These are phyloP conservation scores for Danaus chrysippus DNA, from an alignment of 2,888 invertebrate species.

Conservation along the genomic window DNA sequence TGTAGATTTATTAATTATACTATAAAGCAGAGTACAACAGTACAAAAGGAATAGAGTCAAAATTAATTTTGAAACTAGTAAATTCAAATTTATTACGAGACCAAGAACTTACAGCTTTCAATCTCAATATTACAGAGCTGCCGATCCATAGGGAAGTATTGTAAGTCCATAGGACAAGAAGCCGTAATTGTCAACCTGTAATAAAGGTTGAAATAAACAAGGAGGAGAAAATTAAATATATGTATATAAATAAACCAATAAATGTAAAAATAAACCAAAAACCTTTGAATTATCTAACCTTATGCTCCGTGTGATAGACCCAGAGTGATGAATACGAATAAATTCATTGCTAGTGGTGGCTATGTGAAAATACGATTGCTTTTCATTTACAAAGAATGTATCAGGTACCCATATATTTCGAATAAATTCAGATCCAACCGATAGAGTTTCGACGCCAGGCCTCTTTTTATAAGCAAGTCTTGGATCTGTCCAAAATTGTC, in stretches of 20 bases:
- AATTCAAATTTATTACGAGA: not conserved
- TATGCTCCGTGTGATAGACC: constrained; percentile 96
- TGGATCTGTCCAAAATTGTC: constrained; percentile 98
- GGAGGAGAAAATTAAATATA: too few relatives aligned
- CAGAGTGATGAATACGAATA: constrained; percentile 96
- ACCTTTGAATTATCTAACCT: constrained; percentile 81
- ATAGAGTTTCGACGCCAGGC: constrained; percentile 92
- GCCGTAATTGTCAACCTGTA: constrained; percentile 95
- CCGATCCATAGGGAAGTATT: constrained; percentile 97
- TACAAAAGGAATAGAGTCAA: constrained; percentile 13
- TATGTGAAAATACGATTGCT: constrained; percentile 99
- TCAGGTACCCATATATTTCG: constrained; percentile 99
- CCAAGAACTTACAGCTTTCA: constrained; percentile 94
- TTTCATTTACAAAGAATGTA: constrained; percentile 99
- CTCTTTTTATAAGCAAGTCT: constrained; percentile 93
- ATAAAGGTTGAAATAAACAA: constrained; percentile 34
- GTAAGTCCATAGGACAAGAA: constrained; percentile 96
- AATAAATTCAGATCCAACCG: constrained; percentile 96
- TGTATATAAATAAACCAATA: not conserved
- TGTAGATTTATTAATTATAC: constrained; percentile 14
- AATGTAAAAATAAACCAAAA: not conserved
- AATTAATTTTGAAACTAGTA: constrained; percentile 17
- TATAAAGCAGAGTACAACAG: constrained; percentile 26
- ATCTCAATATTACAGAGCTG: constrained; percentile 97
- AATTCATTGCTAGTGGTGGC: constrained; percentile 99